These are phyloP conservation scores for Microctonus brassicae DNA, from an alignment of 2,888 invertebrate genomes.

Conservation along the genomic window DNA sequence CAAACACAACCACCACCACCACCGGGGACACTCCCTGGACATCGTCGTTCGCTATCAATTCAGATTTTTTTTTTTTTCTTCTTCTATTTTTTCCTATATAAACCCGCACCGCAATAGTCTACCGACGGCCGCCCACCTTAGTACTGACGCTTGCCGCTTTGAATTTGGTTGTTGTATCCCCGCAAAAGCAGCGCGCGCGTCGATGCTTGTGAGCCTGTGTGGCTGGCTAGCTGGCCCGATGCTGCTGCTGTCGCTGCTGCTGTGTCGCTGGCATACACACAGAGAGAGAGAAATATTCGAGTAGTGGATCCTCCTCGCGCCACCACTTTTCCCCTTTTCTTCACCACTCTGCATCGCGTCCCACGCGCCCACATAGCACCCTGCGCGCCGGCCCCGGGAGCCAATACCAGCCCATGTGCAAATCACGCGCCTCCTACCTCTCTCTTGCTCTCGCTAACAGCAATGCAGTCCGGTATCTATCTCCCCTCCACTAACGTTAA, in stretches of 20 bases:
- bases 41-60: conserved; percentile 43
- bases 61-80: too few species aligned
- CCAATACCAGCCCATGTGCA: conserved; percentile 69
- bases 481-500: background rate
- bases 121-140: conserved; percentile 65
- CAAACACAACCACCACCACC: conserved; percentile 43
- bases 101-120: conserved; percentile 61
- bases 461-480: background rate
- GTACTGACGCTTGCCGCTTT: conserved; percentile 66
- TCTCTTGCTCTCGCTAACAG: background rate
- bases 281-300: conserved; percentile 19
- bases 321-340: conserved; percentile 33
- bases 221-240: background rate
- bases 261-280: conserved; percentile 28
- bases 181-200: conserved; percentile 52
- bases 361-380: conserved; percentile 50
- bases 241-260: conserved; percentile 37
- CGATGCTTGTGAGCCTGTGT: conserved; percentile 45
- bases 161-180: conserved; percentile 61
- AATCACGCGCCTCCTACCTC: conserved; percentile 27
- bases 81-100: conserved; percentile 37
- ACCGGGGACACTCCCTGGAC: conserved; percentile 64
- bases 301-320: conserved; percentile 16
- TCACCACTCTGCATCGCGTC: conserved; percentile 31
- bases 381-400: conserved; percentile 63